Conservation (phyloP, 2,113 vertebrate species). For the Prionailurus viverrinus region DNA sequence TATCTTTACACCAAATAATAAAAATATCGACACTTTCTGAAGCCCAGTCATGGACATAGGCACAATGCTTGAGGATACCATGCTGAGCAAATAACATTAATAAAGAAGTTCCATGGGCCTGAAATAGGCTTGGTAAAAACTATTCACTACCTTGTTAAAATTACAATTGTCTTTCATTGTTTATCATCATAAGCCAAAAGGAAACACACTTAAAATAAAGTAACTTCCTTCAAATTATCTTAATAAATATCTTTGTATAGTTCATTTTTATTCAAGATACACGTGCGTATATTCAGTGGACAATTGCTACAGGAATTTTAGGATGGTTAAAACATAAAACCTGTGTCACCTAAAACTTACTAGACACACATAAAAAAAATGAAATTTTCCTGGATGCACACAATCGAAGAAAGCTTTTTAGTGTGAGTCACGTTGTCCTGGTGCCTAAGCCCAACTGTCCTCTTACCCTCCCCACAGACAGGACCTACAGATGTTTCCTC, state of each 20-base stretch:
- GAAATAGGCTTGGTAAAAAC: neutral
- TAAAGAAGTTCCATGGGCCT: neutral
- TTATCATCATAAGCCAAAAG: neutral
- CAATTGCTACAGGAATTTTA: neutral
- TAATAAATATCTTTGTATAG: neutral
- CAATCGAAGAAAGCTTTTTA: slow-evolving; percentile 44
- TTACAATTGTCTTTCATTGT: neutral
- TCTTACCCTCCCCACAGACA: slow-evolving; percentile 60
- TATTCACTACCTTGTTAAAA: neutral
- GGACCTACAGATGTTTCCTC: slow-evolving; percentile 80
- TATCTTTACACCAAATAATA: neutral
- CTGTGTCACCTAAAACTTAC: neutral
- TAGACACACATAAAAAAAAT: neutral
- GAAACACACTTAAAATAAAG: slow-evolving; percentile 6
- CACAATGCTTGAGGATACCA: neutral
- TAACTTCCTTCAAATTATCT: slow-evolving; percentile 4
- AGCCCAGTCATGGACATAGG: neutral
- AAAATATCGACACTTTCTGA: neutral
- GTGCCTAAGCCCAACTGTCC: slow-evolving; percentile 70
- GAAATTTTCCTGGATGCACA: neutral
- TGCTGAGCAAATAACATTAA: neutral
- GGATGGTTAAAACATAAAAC: neutral
- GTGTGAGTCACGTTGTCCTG: slow-evolving; percentile 68
- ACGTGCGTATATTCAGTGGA: neutral
- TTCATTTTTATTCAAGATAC: slow-evolving; percentile 33